These are phyloP conservation scores for Apocheima hispidaria DNA, from an alignment of 2,888 invertebrate genomes.

Conservation along the genomic window DNA sequence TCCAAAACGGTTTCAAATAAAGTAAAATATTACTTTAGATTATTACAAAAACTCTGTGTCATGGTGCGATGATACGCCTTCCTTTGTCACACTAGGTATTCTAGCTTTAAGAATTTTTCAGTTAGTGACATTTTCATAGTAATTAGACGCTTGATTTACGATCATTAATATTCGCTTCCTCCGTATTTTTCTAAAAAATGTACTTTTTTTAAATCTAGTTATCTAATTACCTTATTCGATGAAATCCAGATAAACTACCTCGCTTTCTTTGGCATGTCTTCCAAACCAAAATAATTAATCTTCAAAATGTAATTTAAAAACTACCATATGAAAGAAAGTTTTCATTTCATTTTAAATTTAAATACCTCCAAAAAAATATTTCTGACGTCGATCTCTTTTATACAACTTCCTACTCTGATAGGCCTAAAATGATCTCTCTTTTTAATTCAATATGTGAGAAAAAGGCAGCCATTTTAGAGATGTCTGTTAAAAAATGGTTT, in stretches of 20 bases:
- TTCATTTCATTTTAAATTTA: neutral
- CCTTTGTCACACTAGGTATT: neutral
- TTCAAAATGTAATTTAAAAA: neutral
- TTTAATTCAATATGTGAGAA: neutral
- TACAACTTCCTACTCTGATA: neutral
- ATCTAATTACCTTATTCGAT: conserved; percentile 2
- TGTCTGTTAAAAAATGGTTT: neutral
- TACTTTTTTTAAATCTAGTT: conserved; percentile 3
- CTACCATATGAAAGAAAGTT: neutral
- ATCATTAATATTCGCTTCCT: conserved; percentile 46
- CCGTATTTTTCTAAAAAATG: conserved; percentile 25
- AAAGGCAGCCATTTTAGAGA: conserved; percentile 1
- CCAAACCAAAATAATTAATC: conserved; percentile 26
- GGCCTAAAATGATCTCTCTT: neutral
- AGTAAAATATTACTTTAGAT: too few species aligned
- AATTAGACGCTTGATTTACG: conserved; percentile 51
- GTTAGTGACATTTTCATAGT: conserved; percentile 45
- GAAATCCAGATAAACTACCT: conserved; percentile 16
- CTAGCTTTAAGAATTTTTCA: conserved; percentile 50
- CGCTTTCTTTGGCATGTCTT: conserved; percentile 38
- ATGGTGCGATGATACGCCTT: conserved; percentile 20
- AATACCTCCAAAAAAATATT: neutral
- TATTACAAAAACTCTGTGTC: neutral
- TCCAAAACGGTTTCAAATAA: neutral
- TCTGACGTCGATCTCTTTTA: neutral